Evolutionary conservation across 2,113 vertebrate genomes (phyloP), one percentile per base, ranked within the genome.

Genomic region (Sminthopsis crassicaudata): DNA sequence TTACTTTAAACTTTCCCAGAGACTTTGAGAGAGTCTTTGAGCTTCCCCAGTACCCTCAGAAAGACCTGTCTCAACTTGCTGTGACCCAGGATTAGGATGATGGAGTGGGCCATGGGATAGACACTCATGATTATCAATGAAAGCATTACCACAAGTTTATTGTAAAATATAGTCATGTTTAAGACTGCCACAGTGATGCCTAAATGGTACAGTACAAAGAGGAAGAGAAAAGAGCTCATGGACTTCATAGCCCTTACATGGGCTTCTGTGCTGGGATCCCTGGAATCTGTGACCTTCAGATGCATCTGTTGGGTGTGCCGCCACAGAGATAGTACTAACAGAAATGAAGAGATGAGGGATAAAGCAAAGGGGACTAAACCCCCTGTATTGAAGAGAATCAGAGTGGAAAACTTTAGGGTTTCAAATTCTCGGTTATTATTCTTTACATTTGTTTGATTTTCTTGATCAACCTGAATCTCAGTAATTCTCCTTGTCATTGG

Each of bases 21-120:
- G 36, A 76, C 4, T 94, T 53, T 52, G 30, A 93, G 36, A 36
- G 16, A 19, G 46, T 1, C 76, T 93, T 92, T 92, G 91, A 84
- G 89, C 53, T 93, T 53, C 23, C 89, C 67, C 3, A 95, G 42
- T 16, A 57, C 3, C 26, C 89, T 94, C 51, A n/a, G 24, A 54
- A 46, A 90, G 91, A 8, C 42, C 46, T 92, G 25, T 52, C 27
- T 46, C 30, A 97, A 52, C 2, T 90, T 96, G 26, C 30, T 93
- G 0, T 96, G 95, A 89, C 96, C 95, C 91, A 97, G 26, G 24
- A 96, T 97, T 84, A 97, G 91, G 91, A 97, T 51, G 76, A 95
- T 51, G 0, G 93, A 48, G 30, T 97, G 96, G 3, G 93, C 89
- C 0, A 53, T 84, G 6, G 96, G 92, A 96, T 96, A 96, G 53